Base-by-base conservation (phyloP, 2,113 vertebrate genomes). In the Rhea pennata region DNA sequence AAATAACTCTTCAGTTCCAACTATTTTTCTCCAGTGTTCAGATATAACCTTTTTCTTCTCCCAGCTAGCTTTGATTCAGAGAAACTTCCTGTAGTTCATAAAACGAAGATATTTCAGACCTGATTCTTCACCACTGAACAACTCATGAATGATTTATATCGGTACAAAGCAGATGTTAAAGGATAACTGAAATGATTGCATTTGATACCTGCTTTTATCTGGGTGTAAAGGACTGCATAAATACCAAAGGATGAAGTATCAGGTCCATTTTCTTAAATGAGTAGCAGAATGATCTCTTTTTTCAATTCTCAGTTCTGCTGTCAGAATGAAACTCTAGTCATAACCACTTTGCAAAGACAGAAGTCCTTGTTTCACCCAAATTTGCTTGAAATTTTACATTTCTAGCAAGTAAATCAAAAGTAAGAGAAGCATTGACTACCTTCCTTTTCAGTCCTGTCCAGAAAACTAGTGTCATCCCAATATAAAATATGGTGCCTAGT, bases 131-230 rank as follows among this genome's bases (percentile, higher is more conserved):
- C 51, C 72, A 36, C 72, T 73, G 87, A 95, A 88, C 51, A 90
- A 66, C 80, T 95, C 65, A 94, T 96, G 92, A 76, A 96, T 97
- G 73, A 96, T 96, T 95, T 95, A 94, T 96, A 33, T 59, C 70
- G 82, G 66, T 66, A 79, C 88, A 93, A 76, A 93, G 71, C 67
- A 74, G 83, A 93, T 89, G 86, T 88, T 88, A 87, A 44, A 48
- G 84, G 93, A 97, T 86, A 96, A 82, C 80, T 78, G 76, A 88
- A 88, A n/a, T 87, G 91, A 96, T 95, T 94, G 88, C 93, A 71
- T 90, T 92, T 86, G 87, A 87, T 75, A 95, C 91, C 93, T 97
- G 80, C 77, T 94, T 95, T 97, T 92, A 87, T 95, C 86, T 87
- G 44, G 33, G 31, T 65, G 80, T 69, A 95, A 91, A 96, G 54